Conservation (phyloP, 2,888 invertebrate genomes). For the Chloromyia formosa region DNA sequence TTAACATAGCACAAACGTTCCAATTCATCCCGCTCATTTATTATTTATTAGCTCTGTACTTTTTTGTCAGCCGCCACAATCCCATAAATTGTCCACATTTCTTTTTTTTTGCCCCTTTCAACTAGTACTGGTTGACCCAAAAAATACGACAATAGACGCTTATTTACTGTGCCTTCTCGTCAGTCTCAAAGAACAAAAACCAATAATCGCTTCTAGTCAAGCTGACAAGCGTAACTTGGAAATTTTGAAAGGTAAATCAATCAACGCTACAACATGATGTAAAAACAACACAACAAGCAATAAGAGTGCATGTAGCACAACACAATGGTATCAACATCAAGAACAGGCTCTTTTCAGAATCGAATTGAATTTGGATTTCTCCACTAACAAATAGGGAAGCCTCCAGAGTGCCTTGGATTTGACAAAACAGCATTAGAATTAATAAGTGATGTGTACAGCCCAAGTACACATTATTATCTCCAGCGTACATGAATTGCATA, state of each 20-base stretch:
- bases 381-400: background rate
- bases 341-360: background rate
- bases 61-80: background rate
- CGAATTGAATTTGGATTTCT: slow-evolving; percentile 9
- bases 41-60: background rate
- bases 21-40: background rate
- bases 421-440: slow-evolving; percentile 31
- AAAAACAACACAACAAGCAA: background rate
- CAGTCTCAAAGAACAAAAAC: background rate
- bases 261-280: background rate
- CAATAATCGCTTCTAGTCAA: background rate
- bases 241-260: slow-evolving; percentile 32
- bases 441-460: background rate
- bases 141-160: slow-evolving; percentile 11
- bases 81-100: background rate
- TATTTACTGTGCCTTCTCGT: background rate
- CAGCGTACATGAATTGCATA: slow-evolving; percentile 17
- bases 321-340: slow-evolving; percentile 1
- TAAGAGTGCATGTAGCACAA: background rate
- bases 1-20: background rate
- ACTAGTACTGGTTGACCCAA: slow-evolving; percentile 3
- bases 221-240: slow-evolving; percentile 16
- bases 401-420: background rate
- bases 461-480: slow-evolving; percentile 9
- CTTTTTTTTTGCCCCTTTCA: background rate